These are phyloP conservation scores for Hoplias malabaricus DNA, from an alignment of 2,113 vertebrate species.

Conservation along the genomic window DNA sequence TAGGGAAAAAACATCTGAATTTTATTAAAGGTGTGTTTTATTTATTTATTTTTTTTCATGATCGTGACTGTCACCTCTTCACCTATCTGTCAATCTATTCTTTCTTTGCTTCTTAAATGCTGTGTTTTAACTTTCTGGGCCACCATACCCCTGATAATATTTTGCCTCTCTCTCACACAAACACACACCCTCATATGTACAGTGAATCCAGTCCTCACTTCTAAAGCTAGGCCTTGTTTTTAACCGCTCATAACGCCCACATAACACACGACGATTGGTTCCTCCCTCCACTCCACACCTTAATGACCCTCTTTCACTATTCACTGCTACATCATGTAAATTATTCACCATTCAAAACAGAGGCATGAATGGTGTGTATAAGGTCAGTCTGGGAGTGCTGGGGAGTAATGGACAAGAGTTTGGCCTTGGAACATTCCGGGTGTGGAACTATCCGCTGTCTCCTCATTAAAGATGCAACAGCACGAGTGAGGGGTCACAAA, in stretches of 20 bases:
- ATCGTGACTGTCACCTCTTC: too few relatives aligned
- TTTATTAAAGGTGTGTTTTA: too few relatives aligned
- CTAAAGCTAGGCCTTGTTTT: not conserved
- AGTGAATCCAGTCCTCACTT: not conserved
- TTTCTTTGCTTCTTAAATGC: too few relatives aligned
- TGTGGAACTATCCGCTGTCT: slow-evolving; percentile 60
- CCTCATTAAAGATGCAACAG: slow-evolving; percentile 66
- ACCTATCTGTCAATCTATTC: too few relatives aligned
- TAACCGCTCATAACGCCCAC: not conserved
- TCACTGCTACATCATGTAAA: slow-evolving; percentile 25
- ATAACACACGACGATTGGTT: not conserved
- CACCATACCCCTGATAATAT: too few relatives aligned
- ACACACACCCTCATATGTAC: not conserved
- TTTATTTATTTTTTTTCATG: too few relatives aligned
- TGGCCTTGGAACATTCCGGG: slow-evolving; percentile 57
- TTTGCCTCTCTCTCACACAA: too few relatives aligned
- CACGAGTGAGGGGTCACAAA: slow-evolving; percentile 52
- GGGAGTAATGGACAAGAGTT: slow-evolving; percentile 24
- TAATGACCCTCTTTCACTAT: slow-evolving; percentile 27
- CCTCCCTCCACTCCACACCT: not conserved
- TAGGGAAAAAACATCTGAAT: too few relatives aligned
- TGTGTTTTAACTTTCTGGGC: too few relatives aligned
- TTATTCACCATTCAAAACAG: slow-evolving; percentile 44
- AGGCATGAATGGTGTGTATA: slow-evolving; percentile 12
- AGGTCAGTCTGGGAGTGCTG: slow-evolving; percentile 19